Evolutionary conservation across 1,140 invertebrate genomes (phyloP).

Genomic region (Drusus annulatus): DNA sequence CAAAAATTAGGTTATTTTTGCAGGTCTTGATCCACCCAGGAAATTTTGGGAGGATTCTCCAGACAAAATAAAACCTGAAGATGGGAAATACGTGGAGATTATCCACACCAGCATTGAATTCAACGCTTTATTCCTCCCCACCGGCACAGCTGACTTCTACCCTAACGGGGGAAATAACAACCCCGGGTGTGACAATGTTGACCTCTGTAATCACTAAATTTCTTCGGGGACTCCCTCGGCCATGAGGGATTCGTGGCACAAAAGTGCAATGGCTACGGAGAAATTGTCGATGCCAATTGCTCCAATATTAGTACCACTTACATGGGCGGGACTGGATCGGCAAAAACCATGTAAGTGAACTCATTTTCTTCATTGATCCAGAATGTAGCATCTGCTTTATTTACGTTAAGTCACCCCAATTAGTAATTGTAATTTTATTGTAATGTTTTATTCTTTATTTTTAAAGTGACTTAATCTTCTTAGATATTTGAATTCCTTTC

Average conservation of each 20-base stretch:
- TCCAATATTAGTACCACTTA: conserved; percentile 36
- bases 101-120: conserved; percentile 78
- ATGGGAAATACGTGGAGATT: conserved; percentile 78
- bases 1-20: not conserved
- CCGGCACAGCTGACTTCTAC: conserved; percentile 81
- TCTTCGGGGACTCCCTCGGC: conserved; percentile 48
- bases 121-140: conserved; percentile 70
- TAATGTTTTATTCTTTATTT: too few species aligned
- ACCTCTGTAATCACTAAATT: conserved; percentile 45
- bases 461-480: too few species aligned
- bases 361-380: too few species aligned
- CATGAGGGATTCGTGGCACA: conserved; percentile 36
- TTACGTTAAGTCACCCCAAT: too few species aligned
- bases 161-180: conserved; percentile 76
- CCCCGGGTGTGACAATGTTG: conserved; percentile 70
- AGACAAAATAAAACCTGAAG: conserved; percentile 72
- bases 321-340: conserved; percentile 46
- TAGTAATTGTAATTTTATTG: too few species aligned
- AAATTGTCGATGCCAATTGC: conserved; percentile 35
- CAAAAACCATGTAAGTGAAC: conserved; percentile 48
- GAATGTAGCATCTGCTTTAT: too few species aligned
- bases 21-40: conserved; percentile 43
- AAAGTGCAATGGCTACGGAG: conserved; percentile 47
- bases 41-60: conserved; percentile 49
- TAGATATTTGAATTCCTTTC: too few species aligned